These are phyloP conservation scores for Chromoteleia sp. DNA, from an alignment of 2,888 invertebrate species.

Conservation along the genomic window DNA sequence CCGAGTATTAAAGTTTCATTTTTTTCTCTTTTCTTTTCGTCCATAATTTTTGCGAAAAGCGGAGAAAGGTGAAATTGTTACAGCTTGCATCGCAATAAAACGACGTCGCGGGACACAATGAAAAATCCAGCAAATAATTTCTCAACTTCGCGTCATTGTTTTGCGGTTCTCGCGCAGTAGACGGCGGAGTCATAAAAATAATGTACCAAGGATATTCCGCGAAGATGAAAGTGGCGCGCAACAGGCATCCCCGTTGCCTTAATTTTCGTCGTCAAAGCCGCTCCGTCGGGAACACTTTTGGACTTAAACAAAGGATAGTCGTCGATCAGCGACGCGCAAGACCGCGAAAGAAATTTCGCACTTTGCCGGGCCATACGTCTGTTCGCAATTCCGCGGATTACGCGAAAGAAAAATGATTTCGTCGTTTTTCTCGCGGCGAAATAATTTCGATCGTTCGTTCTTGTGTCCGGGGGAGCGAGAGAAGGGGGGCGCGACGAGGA, in stretches of 20 bases:
- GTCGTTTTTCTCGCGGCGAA: background rate
- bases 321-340: slow-evolving; percentile 23
- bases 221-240: slow-evolving; percentile 28
- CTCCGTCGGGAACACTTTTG: background rate
- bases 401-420: slow-evolving; percentile 11
- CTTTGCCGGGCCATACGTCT: background rate
- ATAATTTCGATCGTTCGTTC: slow-evolving; percentile 13
- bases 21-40: background rate
- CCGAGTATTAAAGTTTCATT: too few species aligned
- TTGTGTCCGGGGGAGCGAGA: background rate
- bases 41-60: background rate
- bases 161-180: background rate
- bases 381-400: slow-evolving; percentile 15
- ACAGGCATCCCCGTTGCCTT: slow-evolving; percentile 35
- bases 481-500: too few species aligned
- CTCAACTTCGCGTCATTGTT: slow-evolving; percentile 38
- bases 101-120: slow-evolving; percentile 2
- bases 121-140: slow-evolving; percentile 36
- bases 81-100: slow-evolving; percentile 6
- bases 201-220: slow-evolving; percentile 37
- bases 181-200: slow-evolving; percentile 21
- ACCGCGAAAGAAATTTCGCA: slow-evolving; percentile 18
- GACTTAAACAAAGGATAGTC: slow-evolving; percentile 29
- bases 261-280: slow-evolving; percentile 26
- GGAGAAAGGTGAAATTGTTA: slow-evolving; percentile 13